These are phyloP conservation scores for Melanophora roralis DNA, from an alignment of 2,888 invertebrate genomes.

Conservation along the genomic window DNA sequence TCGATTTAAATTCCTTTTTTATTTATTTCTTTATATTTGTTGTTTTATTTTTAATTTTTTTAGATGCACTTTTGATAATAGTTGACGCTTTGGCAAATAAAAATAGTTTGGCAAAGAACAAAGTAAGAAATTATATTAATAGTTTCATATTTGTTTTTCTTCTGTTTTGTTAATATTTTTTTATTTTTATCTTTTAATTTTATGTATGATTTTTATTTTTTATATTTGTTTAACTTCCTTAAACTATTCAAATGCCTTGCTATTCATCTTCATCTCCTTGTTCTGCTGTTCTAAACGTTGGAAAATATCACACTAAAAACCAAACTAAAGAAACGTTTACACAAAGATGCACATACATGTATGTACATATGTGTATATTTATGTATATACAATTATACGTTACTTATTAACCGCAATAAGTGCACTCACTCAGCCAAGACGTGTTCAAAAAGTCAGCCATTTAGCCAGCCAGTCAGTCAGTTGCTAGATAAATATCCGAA, in stretches of 20 bases:
- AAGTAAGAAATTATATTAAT: constrained; percentile 72
- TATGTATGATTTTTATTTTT: constrained; percentile 56
- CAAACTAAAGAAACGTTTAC: constrained; percentile 17
- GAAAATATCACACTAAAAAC: constrained; percentile 22
- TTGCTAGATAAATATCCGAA: neutral
- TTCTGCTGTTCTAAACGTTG: constrained; percentile 32
- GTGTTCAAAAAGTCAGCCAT: constrained; percentile 51
- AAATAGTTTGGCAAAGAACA: constrained; percentile 72
- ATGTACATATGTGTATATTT: no score
- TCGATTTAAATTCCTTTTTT: no score
- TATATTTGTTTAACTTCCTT: constrained; percentile 52
- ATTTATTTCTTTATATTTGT: neutral
- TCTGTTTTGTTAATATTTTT: constrained; percentile 52
- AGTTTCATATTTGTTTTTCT: constrained; percentile 69
- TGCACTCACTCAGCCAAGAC: constrained; percentile 60
- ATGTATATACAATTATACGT: no score
- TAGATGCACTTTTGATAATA: constrained; percentile 69
- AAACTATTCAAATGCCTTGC: constrained; percentile 58
- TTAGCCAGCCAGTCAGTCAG: constrained; percentile 10
- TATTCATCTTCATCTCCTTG: constrained; percentile 61
- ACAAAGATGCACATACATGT: constrained; percentile 11
- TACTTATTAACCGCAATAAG: constrained; percentile 60
- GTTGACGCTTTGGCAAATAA: constrained; percentile 69
- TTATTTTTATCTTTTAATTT: constrained; percentile 50
- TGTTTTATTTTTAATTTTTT: neutral